phyloP scores from a whole-genome alignment of 2,888 invertebrate genomes.

The Phaedon cochleariae region DNA sequence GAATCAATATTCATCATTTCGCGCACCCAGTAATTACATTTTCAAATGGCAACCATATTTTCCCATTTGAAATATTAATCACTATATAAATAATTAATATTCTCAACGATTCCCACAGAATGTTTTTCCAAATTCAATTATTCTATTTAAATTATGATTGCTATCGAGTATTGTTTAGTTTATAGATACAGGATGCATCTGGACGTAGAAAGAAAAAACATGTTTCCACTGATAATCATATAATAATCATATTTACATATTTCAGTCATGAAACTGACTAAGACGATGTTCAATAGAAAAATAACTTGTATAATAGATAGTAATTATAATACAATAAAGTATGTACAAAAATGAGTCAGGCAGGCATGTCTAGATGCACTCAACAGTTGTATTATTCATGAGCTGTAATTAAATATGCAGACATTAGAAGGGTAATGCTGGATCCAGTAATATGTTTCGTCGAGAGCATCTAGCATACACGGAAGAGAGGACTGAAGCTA shows the following conservation, averaged over 20 bases:
- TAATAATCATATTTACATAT: constrained; percentile 62
- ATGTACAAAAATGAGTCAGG: constrained; percentile 58
- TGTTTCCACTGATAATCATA: constrained; percentile 54
- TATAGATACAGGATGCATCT: no score
- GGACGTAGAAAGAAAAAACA: constrained; percentile 8
- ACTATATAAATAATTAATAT: no score
- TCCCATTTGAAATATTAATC: no score
- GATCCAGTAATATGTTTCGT: neutral
- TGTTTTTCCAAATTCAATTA: no score
- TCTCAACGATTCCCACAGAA: no score
- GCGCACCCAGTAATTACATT: no score
- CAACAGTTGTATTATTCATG: constrained; percentile 43
- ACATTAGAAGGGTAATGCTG: neutral
- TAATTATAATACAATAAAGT: constrained; percentile 62
- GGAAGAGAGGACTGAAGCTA: neutral
- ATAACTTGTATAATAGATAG: constrained; percentile 63
- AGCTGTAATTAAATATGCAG: constrained; percentile 27
- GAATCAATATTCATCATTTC: no score
- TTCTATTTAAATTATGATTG: no score
- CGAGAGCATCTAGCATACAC: neutral
- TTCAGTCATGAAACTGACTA: constrained; percentile 60
- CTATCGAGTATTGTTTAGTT: no score
- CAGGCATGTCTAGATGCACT: constrained; percentile 41
- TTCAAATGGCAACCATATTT: no score
- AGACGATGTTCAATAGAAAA: constrained; percentile 63